Conservation (phyloP, 2,113 vertebrate species). For the Alethe diademata region DNA sequence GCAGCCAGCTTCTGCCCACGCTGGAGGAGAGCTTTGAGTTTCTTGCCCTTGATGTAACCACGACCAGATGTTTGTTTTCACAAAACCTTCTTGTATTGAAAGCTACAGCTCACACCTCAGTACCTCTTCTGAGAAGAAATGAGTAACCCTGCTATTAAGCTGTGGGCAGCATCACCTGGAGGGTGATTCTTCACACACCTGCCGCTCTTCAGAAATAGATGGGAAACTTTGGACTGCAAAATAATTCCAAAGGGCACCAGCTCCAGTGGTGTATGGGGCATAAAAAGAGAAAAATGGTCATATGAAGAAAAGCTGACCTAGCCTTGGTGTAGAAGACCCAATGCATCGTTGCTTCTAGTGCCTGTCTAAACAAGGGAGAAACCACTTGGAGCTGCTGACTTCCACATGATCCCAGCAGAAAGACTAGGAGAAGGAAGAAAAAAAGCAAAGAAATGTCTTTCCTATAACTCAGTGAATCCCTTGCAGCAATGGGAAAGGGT, state of each 20-base stretch:
- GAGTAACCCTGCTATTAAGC: constrained; percentile 16
- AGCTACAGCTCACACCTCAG: constrained; percentile 22
- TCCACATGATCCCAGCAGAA: neutral
- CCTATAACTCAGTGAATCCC: neutral
- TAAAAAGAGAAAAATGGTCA: neutral
- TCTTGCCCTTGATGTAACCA: constrained; percentile 38
- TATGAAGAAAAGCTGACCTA: neutral
- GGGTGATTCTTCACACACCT: constrained; percentile 16
- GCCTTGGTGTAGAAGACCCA: neutral
- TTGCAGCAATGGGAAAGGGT: neutral
- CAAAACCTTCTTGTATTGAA: neutral
- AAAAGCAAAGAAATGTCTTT: neutral
- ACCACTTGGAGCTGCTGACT: neutral
- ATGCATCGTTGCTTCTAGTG: no score
- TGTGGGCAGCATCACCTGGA: constrained; percentile 37
- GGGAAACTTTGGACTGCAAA: neutral
- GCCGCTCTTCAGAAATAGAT: neutral
- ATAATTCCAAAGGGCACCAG: neutral
- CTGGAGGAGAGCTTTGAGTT: neutral
- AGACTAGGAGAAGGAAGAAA: neutral
- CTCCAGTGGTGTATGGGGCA: neutral
- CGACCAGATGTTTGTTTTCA: constrained; percentile 37
- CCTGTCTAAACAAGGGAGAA: neutral
- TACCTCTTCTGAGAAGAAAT: constrained; percentile 10
- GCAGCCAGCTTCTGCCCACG: neutral